These are phyloP conservation scores for Melinaea menophilus DNA, from an alignment of 2,888 invertebrate species.

Conservation along the genomic window DNA sequence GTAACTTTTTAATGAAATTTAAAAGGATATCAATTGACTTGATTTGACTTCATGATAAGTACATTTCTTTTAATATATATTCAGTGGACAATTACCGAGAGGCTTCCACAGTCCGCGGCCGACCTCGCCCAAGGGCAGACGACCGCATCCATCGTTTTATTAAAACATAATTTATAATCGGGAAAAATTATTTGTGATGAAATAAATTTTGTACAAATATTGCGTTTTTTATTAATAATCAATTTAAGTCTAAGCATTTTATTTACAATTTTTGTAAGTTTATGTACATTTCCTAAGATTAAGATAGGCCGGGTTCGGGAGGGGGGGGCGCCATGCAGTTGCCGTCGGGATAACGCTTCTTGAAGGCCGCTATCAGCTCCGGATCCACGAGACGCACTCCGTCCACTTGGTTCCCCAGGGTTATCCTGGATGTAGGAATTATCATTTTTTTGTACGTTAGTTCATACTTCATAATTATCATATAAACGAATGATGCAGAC, in stretches of 20 bases:
- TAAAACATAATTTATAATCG: constrained; percentile 23
- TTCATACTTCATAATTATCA: no score
- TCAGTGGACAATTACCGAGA: constrained; percentile 23
- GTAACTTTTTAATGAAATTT: no score
- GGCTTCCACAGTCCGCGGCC: constrained; percentile 41
- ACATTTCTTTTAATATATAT: no score
- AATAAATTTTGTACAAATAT: constrained; percentile 3
- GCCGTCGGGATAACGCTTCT: constrained; percentile 95
- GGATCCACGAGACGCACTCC: constrained; percentile 96
- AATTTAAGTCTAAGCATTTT: no score
- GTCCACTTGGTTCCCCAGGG: constrained; percentile 97
- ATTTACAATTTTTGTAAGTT: no score
- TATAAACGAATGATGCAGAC: no score
- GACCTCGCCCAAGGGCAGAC: constrained; percentile 49
- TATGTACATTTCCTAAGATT: constrained; percentile 23
- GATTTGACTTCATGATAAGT: no score
- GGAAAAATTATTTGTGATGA: constrained; percentile 14
- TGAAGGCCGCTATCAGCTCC: constrained; percentile 91
- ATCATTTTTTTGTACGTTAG: no score
- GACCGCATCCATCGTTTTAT: constrained; percentile 38
- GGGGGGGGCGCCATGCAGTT: constrained; percentile 86
- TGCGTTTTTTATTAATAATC: neutral
- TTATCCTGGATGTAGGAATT: constrained; percentile 78
- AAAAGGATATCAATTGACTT: no score
- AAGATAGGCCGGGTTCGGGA: constrained; percentile 55